A percentile compares a stretch with the other conserved stretches of the same genome.
Conservation (phyloP, 2,113 vertebrate genomes). For the Pipra filicauda region DNA sequence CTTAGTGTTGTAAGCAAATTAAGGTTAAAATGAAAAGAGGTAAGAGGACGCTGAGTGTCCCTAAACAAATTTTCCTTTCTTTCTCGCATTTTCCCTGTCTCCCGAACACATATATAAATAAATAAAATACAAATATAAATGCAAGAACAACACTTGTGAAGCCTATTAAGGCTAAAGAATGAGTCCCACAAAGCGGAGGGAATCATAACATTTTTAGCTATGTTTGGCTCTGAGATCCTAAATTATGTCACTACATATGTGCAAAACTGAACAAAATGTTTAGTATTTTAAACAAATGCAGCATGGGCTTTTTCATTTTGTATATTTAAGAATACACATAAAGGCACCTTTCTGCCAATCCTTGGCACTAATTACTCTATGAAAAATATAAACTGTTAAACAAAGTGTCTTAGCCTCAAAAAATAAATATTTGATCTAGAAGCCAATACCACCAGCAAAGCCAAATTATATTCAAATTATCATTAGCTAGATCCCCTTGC, state of each 20-base stretch:
- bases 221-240: not conserved
- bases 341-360: not conserved
- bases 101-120: not conserved
- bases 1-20: not conserved
- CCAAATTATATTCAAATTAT: not conserved
- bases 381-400: not conserved
- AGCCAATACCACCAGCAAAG: not conserved
- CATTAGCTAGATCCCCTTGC: not conserved
- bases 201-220: not conserved
- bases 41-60: not conserved
- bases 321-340: not conserved
- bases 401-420: not conserved
- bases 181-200: not conserved
- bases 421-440: not conserved
- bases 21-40: not conserved
- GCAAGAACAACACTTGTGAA: not conserved
- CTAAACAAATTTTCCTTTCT: not conserved
- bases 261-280: not conserved
- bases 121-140: not conserved
- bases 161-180: not conserved
- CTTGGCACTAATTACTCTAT: not conserved
- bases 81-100: not conserved
- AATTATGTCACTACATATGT: not conserved
- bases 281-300: not conserved
- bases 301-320: not conserved